Conservation (phyloP, 2,113 vertebrate species). For the Aplodontia rufa region DNA sequence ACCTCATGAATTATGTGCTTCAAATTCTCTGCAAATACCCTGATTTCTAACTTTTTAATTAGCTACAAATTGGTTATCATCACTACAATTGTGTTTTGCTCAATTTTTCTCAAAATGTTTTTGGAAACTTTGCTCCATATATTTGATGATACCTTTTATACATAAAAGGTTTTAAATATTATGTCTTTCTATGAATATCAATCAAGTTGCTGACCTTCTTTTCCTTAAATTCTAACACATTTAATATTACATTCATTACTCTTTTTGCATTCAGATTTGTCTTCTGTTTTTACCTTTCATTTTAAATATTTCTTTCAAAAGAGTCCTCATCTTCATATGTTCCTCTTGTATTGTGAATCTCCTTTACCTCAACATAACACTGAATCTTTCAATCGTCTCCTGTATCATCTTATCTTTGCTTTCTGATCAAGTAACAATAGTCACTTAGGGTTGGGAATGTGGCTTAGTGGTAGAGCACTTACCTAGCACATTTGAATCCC, state of each 20-base stretch:
- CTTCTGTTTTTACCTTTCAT: neutral
- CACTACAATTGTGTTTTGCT: neutral
- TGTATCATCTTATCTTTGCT: neutral
- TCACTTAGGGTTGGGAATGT: neutral
- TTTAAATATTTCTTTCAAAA: neutral
- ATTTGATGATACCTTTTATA: neutral
- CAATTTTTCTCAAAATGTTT: neutral
- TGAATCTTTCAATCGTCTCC: neutral
- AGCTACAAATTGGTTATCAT: neutral
- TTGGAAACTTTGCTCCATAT: neutral
- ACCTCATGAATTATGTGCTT: neutral
- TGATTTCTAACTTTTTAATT: slow-evolving; percentile 11
- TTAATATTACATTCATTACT: neutral
- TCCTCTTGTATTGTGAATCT: neutral
- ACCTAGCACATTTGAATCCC: too few relatives aligned
- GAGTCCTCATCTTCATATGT: neutral
- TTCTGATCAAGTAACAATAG: neutral
- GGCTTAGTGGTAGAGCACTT: neutral
- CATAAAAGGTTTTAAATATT: neutral
- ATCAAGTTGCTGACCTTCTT: neutral
- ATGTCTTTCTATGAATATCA: neutral
- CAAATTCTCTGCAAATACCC: neutral
- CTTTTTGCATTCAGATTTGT: neutral
- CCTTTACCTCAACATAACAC: neutral
- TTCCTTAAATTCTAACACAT: neutral